Conservation (phyloP, 2,888 invertebrate species). For the Miltochrista miniata region DNA sequence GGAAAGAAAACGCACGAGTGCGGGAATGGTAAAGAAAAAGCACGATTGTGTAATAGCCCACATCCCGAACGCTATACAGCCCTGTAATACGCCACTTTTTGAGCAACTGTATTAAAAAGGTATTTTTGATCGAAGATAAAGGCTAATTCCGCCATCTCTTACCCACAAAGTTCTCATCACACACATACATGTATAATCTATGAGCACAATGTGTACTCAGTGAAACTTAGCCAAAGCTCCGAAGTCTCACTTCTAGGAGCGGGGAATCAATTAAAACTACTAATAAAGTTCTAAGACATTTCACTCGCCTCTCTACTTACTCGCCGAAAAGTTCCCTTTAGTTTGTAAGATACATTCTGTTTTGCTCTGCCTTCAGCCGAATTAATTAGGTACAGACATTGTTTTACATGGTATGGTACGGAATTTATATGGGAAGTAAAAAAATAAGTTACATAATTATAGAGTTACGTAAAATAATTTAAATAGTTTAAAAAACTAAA, state of each 20-base stretch:
- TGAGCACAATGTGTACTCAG: slow-evolving; percentile 23
- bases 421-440: too few relatives aligned
- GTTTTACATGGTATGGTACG: slow-evolving; percentile 11
- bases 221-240: slow-evolving; percentile 49
- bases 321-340: slow-evolving; percentile 52
- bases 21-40: too few relatives aligned
- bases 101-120: too few relatives aligned
- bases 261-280: slow-evolving; percentile 73
- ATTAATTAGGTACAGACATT: slow-evolving; percentile 27
- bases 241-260: slow-evolving; percentile 59
- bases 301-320: slow-evolving; percentile 50
- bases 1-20: too few relatives aligned
- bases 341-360: slow-evolving; percentile 48
- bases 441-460: too few relatives aligned
- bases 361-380: slow-evolving; percentile 40
- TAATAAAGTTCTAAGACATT: slow-evolving; percentile 66
- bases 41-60: too few relatives aligned
- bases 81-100: too few relatives aligned
- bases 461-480: too few relatives aligned
- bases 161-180: neutral
- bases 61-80: too few relatives aligned
- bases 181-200: slow-evolving; percentile 10
- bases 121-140: neutral
- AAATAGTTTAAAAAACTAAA: too few relatives aligned
- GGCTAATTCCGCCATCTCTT: slow-evolving; percentile 1